Conservation (phyloP, 2,113 vertebrate species). For the Odontesthes bonariensis region DNA sequence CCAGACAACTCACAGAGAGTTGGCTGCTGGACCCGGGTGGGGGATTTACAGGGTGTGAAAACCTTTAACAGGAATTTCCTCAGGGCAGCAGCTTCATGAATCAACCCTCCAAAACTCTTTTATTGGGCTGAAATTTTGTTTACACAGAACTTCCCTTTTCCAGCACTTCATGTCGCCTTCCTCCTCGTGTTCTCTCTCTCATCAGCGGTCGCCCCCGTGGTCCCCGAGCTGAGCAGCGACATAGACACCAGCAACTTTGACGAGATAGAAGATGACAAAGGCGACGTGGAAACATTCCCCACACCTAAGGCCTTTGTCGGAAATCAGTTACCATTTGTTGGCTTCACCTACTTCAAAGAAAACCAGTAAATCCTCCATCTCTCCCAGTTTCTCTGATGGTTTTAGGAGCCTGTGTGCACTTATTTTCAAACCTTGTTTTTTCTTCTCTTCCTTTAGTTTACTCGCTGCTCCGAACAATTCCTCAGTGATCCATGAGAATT, state of each 20-base stretch:
- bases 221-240: conserved; percentile 97
- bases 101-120: not conserved
- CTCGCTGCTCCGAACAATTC: conserved; percentile 88
- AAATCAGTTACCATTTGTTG: conserved; percentile 98
- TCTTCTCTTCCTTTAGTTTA: conserved; percentile 83
- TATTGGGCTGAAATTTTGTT: conserved; percentile 15
- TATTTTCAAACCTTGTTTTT: conserved; percentile 26
- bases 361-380: conserved; percentile 88
- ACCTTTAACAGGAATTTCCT: fast-evolving
- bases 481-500: conserved; percentile 86
- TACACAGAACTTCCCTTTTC: conserved; percentile 17
- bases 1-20: not conserved
- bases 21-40: no score
- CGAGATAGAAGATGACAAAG: conserved; percentile 97
- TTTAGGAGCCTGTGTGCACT: not conserved
- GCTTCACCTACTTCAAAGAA: conserved; percentile 98
- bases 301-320: conserved; percentile 97
- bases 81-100: not conserved
- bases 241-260: conserved; percentile 99
- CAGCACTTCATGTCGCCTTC: conserved; percentile 10
- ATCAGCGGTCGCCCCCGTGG: conserved; percentile 94
- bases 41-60: not conserved
- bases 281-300: conserved; percentile 96
- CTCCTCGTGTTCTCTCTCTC: not conserved
- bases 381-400: not conserved